These are phyloP conservation scores for Drosophila elegans DNA, from an alignment of 1,140 invertebrate species.

Conservation along the genomic window DNA sequence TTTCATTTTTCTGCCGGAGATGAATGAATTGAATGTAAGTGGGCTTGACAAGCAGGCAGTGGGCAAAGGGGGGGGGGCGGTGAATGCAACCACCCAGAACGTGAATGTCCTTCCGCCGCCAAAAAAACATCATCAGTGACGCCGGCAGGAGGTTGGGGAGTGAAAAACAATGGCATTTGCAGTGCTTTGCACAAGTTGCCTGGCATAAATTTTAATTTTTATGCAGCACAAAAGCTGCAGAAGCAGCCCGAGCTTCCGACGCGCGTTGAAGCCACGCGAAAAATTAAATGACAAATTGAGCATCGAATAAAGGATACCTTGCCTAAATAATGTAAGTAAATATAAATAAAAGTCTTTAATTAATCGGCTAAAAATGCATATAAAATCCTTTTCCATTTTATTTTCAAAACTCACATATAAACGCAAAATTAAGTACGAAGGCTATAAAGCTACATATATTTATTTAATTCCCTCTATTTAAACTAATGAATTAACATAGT, in stretches of 20 bases:
- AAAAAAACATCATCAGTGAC: constrained; percentile 41
- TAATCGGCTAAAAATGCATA: too few relatives aligned
- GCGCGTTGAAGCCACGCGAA: constrained; percentile 37
- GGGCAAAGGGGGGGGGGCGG: background rate
- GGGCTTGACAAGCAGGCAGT: constrained; percentile 43
- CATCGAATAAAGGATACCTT: constrained; percentile 1
- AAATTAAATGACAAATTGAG: background rate
- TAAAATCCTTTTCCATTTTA: too few relatives aligned
- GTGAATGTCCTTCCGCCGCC: constrained; percentile 54
- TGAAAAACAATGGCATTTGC: constrained; percentile 74
- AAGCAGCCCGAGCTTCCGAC: constrained; percentile 50
- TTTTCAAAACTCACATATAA: too few relatives aligned
- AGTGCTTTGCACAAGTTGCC: constrained; percentile 78
- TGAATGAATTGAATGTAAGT: constrained; percentile 55
- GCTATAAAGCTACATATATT: too few relatives aligned
- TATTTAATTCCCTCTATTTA: background rate
- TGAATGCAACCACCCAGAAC: constrained; percentile 54
- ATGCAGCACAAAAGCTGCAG: constrained; percentile 76
- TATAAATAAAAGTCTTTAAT: too few relatives aligned
- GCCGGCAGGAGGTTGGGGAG: constrained; percentile 1
- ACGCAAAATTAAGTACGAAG: too few relatives aligned
- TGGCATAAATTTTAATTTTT: constrained; percentile 81
- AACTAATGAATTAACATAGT: too few relatives aligned
- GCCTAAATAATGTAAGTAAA: background rate
- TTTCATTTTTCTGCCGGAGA: constrained; percentile 50